phyloP scores from a whole-genome alignment of 2,113 vertebrate genomes.

The Dicaeum eximium region DNA sequence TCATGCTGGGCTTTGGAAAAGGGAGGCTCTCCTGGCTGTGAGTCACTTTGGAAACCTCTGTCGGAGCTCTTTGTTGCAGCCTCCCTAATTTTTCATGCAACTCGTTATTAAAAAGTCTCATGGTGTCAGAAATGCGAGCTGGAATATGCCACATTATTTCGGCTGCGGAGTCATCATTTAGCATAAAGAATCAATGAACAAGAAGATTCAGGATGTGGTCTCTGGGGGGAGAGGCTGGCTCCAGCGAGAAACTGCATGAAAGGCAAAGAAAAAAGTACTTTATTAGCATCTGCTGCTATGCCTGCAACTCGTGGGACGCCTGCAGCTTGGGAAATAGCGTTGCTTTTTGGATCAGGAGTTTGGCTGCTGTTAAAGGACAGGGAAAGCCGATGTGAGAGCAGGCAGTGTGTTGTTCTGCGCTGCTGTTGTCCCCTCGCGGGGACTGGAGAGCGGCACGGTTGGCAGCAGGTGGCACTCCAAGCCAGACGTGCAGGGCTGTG shows the following conservation, averaged over 20 bases:
- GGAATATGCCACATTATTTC: constrained; percentile 35
- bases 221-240: constrained; percentile 8
- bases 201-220: constrained; percentile 52
- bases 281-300: constrained; percentile 35
- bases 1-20: constrained; percentile 36
- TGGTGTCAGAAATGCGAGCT: constrained; percentile 25
- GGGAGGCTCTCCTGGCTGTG: neutral
- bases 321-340: constrained; percentile 34
- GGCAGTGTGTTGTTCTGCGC: neutral
- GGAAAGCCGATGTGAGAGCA: neutral
- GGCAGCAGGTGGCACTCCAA: constrained; percentile 68
- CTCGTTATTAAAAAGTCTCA: constrained; percentile 51
- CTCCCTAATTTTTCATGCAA: constrained; percentile 54
- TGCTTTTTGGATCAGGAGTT: constrained; percentile 5
- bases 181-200: constrained; percentile 47
- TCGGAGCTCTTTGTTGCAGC: constrained; percentile 49
- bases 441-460: neutral
- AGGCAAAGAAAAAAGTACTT: constrained; percentile 6
- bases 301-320: neutral
- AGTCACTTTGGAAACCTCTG: constrained; percentile 41
- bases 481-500: neutral
- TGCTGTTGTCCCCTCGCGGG: neutral
- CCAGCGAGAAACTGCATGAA: neutral
- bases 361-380: constrained; percentile 23
- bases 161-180: constrained; percentile 12